Evolutionary conservation across 2,113 vertebrate species (phyloP), one percentile per base, ranked within the genome.

Genomic region (Podiceps cristatus): DNA sequence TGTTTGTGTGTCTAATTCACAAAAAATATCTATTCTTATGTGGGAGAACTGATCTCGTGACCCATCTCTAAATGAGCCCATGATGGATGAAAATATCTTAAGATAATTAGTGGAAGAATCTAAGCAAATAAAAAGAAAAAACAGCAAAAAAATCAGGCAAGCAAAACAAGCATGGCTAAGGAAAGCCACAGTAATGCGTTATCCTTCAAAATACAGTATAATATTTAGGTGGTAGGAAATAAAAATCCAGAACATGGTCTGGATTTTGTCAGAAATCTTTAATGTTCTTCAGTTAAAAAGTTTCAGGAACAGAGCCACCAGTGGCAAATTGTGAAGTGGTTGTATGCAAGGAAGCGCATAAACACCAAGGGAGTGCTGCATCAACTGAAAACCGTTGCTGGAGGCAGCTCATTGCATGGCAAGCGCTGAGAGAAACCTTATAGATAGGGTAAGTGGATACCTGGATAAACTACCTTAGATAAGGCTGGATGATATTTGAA

Each of bases 51-150:
- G 67, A 60, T 85, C 60, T 89, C 75, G 60, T 78, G 84, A 75
- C 62, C 42, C 31, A 29, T 31, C 56, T 78, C 68, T 67, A 93
- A 84, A 91, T 68, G 56, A 82, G 69, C 42, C 84, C 6, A 1
- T 35, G 52, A 72, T 60, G 49, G 71, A 87, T 53, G 52, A 60
- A 94, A 90, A 82, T 68, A 81, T 71, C 44, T 67, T 18, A 40
- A 67, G 73, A 52, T 91, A 93, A 94, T 85, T 93, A 85, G 40
- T 49, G 50, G 40, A 64, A 95, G 44, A 64, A 29, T 67, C 60
- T 93, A 67, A 68, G 69, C 37, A 84, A 91, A 81, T 78, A 59
- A 92, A 94, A 90, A 62, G 31, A 71, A 85, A 37, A 66, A 96
- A 62, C 16, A 77, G 49, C 19, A 60, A 33, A 90, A 90, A 69